Conservation (phyloP, 2,888 invertebrate genomes). For the Microplitis manilae region DNA sequence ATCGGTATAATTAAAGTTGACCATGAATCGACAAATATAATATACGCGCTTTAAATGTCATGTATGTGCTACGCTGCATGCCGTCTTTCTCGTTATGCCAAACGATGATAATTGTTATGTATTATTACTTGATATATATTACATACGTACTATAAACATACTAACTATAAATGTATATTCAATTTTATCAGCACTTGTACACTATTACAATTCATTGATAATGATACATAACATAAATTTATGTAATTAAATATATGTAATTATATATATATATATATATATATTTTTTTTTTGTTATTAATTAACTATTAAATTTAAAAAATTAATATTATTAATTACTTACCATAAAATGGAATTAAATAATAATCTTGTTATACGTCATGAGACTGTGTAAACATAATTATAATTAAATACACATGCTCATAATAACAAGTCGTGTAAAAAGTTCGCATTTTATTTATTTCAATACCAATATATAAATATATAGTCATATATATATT, state of each 20-base stretch:
- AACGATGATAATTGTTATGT: background rate
- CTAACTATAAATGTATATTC: background rate
- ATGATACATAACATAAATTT: background rate
- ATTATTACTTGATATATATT: background rate
- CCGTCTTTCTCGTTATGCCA: background rate
- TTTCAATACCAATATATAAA: no score
- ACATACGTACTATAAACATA: background rate
- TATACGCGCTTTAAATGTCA: background rate
- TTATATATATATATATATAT: no score
- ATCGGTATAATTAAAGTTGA: conserved; percentile 32
- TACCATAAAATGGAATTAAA: background rate
- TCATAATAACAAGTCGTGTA: background rate
- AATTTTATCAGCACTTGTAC: background rate
- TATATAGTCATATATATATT: no score
- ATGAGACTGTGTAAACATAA: conserved; percentile 16
- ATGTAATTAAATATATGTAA: background rate
- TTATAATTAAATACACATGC: conserved; percentile 10
- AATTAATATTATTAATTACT: background rate
- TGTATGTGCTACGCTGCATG: background rate
- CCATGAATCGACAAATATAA: conserved; percentile 29
- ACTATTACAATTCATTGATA: background rate
- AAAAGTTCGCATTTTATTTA: background rate
- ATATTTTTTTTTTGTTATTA: background rate
- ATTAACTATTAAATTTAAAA: background rate
- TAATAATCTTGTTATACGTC: background rate